Evolutionary conservation across 1,140 invertebrate genomes (phyloP), one percentile per base, ranked within the genome.

Genomic region (Drosophila subobscura): DNA sequence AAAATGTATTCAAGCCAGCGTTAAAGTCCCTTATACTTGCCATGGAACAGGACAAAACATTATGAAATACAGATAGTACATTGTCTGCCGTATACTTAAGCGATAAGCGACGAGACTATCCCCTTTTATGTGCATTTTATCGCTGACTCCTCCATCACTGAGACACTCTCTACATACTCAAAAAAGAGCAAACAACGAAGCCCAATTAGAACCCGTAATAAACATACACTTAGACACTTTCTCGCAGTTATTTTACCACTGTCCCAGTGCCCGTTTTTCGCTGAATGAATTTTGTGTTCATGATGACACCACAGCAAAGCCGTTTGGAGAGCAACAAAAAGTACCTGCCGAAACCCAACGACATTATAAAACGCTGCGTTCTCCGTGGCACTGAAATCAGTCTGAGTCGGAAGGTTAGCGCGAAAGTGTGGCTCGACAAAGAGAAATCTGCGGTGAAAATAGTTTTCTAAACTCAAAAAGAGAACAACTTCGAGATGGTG

Each of bases 401-500:
- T 73, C 41, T 14, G 37, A 4, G 14, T 7, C 46, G 33, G 37
- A 56, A 73, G 58, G 52, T 45, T 49, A 27, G 7, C 33, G 68
- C 4, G 40, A 27, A 40, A 55, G 58, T 50, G 33, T 50, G 22
- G 51, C 41, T 41, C 1, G 8, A 20, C 5, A 16, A n/a, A 20
- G 4, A 22, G 29, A 10, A 49, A n/a, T 66, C 49, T 5, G 5
- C 3, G 10, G 47, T 4, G 14, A 27, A 46, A 1, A 51, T 49
- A 4, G 29, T 14, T 49, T 16, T 12, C 23, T 58, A 58, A 44
- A 40, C 53, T 51, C 8, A 25, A 6, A 37, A 25, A 6, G 27
- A 20, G 22, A 22, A 33, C 37, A 16, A 12, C 16, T 41, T 27
- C 12, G 52, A 60, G 49, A 88, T 88, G 83, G 78, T 88, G 52